Evolutionary conservation across 1,140 invertebrate species (phyloP), one percentile per base, ranked within the genome.

Genomic region (Cecropterus lyciades): DNA sequence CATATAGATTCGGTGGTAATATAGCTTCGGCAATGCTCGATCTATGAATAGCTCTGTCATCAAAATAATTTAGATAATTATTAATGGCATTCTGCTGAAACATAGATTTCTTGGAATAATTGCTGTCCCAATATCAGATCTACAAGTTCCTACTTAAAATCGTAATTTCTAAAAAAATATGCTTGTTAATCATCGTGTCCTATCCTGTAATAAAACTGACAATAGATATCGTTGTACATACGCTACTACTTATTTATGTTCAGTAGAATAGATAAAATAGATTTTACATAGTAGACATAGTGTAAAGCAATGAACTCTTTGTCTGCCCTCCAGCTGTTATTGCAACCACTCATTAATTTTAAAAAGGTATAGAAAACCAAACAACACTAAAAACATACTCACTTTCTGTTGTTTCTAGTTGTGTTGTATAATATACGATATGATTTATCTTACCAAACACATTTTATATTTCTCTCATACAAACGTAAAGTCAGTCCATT

Each of bases 371-470:
- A 51, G 13, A 55, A 55, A 40, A 40, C 52, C 40, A 43, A 1
- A 14, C 0, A 43, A 14, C 40, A 43, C 40, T 43, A 13, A 43
- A 6, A 3, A 14, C 13, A 43, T 43, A 40, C 52, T 55, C 7
- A 55, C 7, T 53, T 53, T 10, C 52, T 55, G 16, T 3, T 43
- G 13, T 43, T 43, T 43, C 40, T 43, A 43, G 40, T 43, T 43
- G 6, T 43, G 40, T 43, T 43, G n/a, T 14, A 43, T 43, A 43
- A 43, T 43, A 40, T 40, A 37, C 11, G 33, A 37, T 37, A 37
- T n/a, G n/a, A 14, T 14, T 43, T 43, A 14, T 14, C 10, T 37
- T 6, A 14, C 40, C 13, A 13, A 43, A 43, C 13, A 14, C 40
- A 13, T 43, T 43, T 43, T 43, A 43, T 43, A 14, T 43, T 43